Percentiles rank a stretch among this genome's conserved stretches.
Evolutionary conservation across 2,888 invertebrate species (phyloP).

Genomic region (Willowsia nigromaculata): DNA sequence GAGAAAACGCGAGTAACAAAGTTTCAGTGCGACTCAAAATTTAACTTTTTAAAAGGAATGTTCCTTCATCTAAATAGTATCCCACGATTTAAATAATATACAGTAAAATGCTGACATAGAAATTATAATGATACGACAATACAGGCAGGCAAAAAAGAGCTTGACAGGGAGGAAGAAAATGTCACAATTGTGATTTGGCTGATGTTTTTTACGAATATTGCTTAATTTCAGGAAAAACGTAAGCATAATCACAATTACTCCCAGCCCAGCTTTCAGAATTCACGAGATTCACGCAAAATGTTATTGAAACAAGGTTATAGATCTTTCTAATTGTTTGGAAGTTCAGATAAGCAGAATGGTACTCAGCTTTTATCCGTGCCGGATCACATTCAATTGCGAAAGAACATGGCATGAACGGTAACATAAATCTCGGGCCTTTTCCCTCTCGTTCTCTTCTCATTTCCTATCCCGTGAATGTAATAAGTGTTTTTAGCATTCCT

Average conservation of each 20-base stretch:
- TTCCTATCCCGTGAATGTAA: background rate
- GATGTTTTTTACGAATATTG: constrained; percentile 59
- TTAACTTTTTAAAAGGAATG: constrained; percentile 57
- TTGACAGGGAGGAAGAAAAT: too few relatives aligned
- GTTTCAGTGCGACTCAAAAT: constrained; percentile 20
- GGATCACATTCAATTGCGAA: constrained; percentile 22
- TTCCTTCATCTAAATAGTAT: too few relatives aligned
- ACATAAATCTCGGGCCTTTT: constrained; percentile 48
- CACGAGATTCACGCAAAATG: too few relatives aligned
- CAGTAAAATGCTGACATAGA: too few relatives aligned
- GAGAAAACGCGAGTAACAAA: background rate
- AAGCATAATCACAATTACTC: too few relatives aligned
- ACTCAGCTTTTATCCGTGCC: background rate
- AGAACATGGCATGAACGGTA: background rate
- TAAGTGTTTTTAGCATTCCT: background rate
- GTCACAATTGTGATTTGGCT: background rate
- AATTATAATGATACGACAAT: too few relatives aligned
- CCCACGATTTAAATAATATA: too few relatives aligned
- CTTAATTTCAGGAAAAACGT: constrained; percentile 57
- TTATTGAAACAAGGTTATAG: too few relatives aligned
- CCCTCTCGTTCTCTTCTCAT: background rate
- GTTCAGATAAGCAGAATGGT: too few relatives aligned
- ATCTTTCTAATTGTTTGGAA: too few relatives aligned
- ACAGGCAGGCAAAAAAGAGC: too few relatives aligned
- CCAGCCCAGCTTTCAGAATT: too few relatives aligned